phyloP scores from a whole-genome alignment of 2,888 invertebrate genomes.

The Aphelenchoides bicaudatus region DNA sequence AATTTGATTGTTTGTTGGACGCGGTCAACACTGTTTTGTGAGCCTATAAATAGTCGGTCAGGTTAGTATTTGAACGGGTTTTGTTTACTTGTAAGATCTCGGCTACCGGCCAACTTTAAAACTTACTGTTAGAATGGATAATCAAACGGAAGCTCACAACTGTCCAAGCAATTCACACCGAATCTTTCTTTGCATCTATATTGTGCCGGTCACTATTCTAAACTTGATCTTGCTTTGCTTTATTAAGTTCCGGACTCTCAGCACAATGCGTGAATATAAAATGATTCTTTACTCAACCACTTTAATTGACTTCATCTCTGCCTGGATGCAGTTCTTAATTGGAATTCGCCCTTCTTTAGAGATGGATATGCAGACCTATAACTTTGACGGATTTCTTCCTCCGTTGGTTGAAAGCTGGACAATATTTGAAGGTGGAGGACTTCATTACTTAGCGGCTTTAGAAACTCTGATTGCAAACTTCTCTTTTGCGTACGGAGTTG shows the following conservation, averaged over 20 bases:
- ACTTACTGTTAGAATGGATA: too few species aligned
- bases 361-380: constrained; percentile 2
- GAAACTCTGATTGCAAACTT: neutral
- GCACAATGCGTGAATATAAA: neutral
- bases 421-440: neutral
- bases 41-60: too few species aligned
- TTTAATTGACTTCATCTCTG: neutral
- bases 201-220: neutral
- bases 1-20: too few species aligned
- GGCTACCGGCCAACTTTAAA: too few species aligned
- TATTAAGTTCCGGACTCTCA: neutral
- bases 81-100: too few species aligned
- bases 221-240: neutral
- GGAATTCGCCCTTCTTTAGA: neutral
- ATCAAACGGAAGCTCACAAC: constrained; percentile 1
- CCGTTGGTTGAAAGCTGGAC: neutral
- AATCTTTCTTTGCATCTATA: neutral
- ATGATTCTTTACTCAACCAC: neutral
- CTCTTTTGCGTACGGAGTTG: neutral
- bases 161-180: neutral
- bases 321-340: neutral
- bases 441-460: neutral
- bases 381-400: neutral
- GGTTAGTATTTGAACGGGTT: too few species aligned
- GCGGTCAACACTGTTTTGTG: too few species aligned